A percentile compares a stretch with the other conserved stretches of the same genome.
Evolutionary conservation across 2,113 vertebrate genomes (phyloP).

Genomic region (Ammodramus savannarum): DNA sequence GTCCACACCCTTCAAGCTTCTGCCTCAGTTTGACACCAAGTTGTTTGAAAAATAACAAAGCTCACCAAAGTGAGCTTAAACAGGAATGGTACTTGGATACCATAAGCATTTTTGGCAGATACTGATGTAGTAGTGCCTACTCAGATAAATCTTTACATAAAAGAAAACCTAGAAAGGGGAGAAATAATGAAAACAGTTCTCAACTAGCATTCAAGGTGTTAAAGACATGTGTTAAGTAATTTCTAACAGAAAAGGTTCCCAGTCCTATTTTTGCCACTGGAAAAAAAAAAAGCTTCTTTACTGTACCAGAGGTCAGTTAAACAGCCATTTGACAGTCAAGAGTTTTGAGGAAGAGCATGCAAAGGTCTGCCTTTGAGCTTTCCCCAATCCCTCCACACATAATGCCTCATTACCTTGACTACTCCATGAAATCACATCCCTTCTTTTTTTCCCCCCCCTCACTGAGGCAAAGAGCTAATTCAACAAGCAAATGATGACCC

Average conservation of each 20-base stretch:
- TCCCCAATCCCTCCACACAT: neutral
- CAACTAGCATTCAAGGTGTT: neutral
- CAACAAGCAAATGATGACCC: neutral
- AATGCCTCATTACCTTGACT: neutral
- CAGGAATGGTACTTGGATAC: neutral
- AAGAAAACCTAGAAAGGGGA: neutral
- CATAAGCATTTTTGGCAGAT: neutral
- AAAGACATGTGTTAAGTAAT: neutral
- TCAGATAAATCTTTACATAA: neutral
- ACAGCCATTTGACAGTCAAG: neutral
- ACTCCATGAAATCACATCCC: neutral
- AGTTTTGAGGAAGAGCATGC: neutral
- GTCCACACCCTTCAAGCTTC: neutral
- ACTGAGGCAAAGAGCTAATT: neutral
- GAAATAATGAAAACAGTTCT: neutral
- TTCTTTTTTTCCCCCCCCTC: rapidly evolving
- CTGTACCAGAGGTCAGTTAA: neutral
- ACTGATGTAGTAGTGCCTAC: neutral
- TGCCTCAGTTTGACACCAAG: neutral
- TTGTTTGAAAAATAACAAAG: neutral
- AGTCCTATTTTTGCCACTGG: neutral
- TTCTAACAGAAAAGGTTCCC: neutral
- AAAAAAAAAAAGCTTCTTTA: neutral
- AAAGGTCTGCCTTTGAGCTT: neutral
- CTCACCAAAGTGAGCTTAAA: neutral